Evolutionary conservation across 64 coral and sea anemone genomes (phyloP), one percentile per base, ranked within the genome.

Genomic region (Orbicella faveolata): DNA sequence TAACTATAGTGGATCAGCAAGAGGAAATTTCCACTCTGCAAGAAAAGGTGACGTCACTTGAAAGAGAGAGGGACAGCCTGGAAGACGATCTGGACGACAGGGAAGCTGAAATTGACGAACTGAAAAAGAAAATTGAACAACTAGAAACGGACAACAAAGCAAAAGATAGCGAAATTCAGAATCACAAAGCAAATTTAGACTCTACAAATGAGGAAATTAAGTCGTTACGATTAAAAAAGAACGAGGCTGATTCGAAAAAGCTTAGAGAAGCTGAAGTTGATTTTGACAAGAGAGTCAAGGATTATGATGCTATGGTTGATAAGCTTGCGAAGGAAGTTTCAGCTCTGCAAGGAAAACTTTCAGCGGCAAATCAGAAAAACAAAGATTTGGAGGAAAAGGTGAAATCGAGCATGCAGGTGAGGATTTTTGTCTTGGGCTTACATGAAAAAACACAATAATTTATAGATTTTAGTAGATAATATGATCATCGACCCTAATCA

Each of bases 81-180:
- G 82, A 94, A 84, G 87, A 93, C 6, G 90, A 96, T 16, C 72
- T 94, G 14, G 83, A 93, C 18, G 78, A 90, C 7, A 89, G 74
- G 55, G 83, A 93, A 52, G 79, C 76, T 55, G 85, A 96, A 74
- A 83, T 86, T 52, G 83, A 83, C 55, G 81, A 94, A 37, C 20
- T 96, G 81, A 86, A 65, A 73, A 78, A 77, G 83, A 90, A 78
- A 88, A 63, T 96, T 4, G 87, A 53, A 21, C 41, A 69, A 64
- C 39, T 92, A 20, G 85, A 78, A 73, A 75, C 84, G 57, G 88
- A 91, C 37, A 90, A 79, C 85, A 93, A 59, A n/a, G 53, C 34
- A n/a, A 88, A 34, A 59, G 37, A 34, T 14, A 66, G 17, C 17
- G 61, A 39, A 14, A 12, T 88, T 30, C n/a, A 13, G 17, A 88